phyloP scores from a whole-genome alignment of 2,113 vertebrate genomes.

The Myxocyprinus asiaticus region DNA sequence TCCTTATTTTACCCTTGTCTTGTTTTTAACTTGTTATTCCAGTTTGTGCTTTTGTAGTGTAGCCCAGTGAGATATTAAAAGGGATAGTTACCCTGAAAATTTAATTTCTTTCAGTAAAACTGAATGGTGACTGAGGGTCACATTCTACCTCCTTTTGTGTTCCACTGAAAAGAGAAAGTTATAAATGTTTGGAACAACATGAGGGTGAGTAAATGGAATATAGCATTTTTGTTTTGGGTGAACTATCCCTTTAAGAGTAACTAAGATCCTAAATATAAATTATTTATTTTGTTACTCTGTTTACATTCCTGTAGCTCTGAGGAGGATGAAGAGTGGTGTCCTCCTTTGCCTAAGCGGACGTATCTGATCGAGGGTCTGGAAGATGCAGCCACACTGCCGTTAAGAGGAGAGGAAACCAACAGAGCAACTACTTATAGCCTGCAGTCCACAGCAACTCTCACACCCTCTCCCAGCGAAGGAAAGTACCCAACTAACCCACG shows the following conservation, averaged over 20 bases:
- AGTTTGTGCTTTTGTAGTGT: no score
- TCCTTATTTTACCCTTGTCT: background rate
- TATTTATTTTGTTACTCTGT: conserved; percentile 13
- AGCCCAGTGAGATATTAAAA: no score
- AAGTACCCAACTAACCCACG: conserved; percentile 49
- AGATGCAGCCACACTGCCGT: conserved; percentile 68
- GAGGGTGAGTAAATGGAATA: no score
- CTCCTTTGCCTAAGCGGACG: conserved; percentile 80
- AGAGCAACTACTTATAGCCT: conserved; percentile 75
- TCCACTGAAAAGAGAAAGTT: no score
- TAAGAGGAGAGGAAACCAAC: conserved; percentile 67
- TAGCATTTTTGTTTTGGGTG: background rate
- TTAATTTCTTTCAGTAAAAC: no score
- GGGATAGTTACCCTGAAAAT: no score
- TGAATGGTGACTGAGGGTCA: no score
- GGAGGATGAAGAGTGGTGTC: conserved; percentile 84
- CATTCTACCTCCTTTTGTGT: no score
- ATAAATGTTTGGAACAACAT: no score
- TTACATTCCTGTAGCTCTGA: conserved; percentile 68
- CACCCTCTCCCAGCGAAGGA: conserved; percentile 75
- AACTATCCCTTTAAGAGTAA: conserved; percentile 4
- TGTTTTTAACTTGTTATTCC: no score
- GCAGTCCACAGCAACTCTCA: conserved; percentile 76
- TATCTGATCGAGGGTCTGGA: conserved; percentile 75
- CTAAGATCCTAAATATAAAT: conserved; percentile 4